Percentiles rank a stretch among this genome's conserved stretches.
Evolutionary conservation across 2,888 invertebrate species (phyloP).

Genomic region (Adelphocoris suturalis): DNA sequence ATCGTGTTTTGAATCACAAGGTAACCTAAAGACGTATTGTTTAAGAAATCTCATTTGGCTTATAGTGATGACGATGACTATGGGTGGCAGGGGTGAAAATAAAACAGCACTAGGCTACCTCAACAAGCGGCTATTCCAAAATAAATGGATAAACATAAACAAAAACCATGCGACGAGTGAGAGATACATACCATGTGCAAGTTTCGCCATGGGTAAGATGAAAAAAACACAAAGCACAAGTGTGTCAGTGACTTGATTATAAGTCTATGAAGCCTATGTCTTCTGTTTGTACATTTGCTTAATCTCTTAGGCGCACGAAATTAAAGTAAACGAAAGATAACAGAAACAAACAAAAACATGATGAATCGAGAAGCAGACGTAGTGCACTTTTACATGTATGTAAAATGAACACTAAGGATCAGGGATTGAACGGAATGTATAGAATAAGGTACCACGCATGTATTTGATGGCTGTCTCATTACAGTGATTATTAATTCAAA

Average conservation of each 20-base stretch:
- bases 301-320: constrained; percentile 2
- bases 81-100: constrained; percentile 10
- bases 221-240: constrained; percentile 73
- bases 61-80: not conserved
- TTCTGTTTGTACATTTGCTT: constrained; percentile 10
- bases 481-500: too few relatives aligned
- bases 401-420: not conserved
- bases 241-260: constrained; percentile 73
- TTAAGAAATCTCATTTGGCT: too few relatives aligned
- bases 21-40: too few relatives aligned
- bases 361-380: constrained; percentile 10
- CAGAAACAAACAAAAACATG: not conserved
- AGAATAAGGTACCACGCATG: not conserved
- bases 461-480: too few relatives aligned
- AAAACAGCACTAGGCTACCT: constrained; percentile 43
- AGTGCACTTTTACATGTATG: not conserved
- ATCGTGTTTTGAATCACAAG: too few relatives aligned
- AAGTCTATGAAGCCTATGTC: constrained; percentile 41
- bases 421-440: not conserved
- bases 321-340: not conserved
- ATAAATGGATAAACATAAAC: constrained; percentile 9
- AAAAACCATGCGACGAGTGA: constrained; percentile 66
- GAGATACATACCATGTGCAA: constrained; percentile 75
- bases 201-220: constrained; percentile 75
- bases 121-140: constrained; percentile 43